phyloP scores from a whole-genome alignment of 2,888 invertebrate species.

The Pseudococcus jackbeardsleyi region DNA sequence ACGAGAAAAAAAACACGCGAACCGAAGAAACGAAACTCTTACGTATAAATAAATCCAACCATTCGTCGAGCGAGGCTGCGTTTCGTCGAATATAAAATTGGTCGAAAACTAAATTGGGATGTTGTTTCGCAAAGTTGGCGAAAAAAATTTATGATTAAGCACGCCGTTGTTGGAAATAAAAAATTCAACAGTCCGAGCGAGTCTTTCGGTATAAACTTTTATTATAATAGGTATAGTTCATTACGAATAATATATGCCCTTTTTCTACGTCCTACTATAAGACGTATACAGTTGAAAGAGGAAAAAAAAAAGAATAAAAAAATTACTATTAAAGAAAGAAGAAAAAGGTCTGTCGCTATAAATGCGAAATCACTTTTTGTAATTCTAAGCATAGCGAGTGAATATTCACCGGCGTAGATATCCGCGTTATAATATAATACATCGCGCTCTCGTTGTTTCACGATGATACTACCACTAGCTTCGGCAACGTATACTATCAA shows the following conservation, averaged over 20 bases:
- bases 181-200: neutral
- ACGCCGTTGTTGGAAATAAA: neutral
- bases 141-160: neutral
- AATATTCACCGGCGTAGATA: slow-evolving; percentile 2
- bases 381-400: neutral
- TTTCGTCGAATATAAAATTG: neutral
- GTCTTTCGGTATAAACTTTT: neutral
- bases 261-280: neutral
- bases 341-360: slow-evolving; percentile 15
- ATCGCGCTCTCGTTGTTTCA: neutral
- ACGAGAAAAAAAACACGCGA: neutral
- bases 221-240: slow-evolving; percentile 13
- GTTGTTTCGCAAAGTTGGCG: neutral
- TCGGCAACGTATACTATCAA: neutral
- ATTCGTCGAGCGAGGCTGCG: neutral
- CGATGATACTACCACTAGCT: neutral
- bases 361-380: slow-evolving; percentile 24
- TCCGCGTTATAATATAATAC: neutral
- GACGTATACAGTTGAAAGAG: neutral
- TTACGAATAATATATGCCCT: neutral
- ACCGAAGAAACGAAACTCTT: neutral
- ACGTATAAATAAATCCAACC: neutral
- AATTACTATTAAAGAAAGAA: neutral
- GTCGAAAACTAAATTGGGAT: neutral
- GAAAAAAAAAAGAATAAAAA: slow-evolving; percentile 11